Percentiles rank a stretch among this genome's conserved stretches.
Evolutionary conservation across 1,140 invertebrate genomes (phyloP).

Genomic region (Drosophila melanogaster): DNA sequence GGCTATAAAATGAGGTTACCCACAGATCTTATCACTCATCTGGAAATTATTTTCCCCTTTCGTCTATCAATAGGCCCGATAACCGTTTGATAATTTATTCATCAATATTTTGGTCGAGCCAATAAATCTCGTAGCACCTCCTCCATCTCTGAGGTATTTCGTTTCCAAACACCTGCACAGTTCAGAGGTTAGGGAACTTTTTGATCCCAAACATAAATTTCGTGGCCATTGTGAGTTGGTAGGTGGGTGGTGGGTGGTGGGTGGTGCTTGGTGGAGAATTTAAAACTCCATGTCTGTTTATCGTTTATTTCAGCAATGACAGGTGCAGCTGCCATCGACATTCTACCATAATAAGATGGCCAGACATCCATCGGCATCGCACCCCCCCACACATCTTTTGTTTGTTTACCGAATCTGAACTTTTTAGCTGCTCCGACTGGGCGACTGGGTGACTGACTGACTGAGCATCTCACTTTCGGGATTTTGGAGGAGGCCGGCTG

Average conservation of each 20-base stretch:
- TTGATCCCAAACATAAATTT: conserved; percentile 58
- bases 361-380: background rate
- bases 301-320: conserved; percentile 75
- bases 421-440: conserved; percentile 51
- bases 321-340: conserved; percentile 75
- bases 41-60: conserved; percentile 19
- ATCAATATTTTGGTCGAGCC: conserved; percentile 48
- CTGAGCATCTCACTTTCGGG: conserved; percentile 40
- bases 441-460: conserved; percentile 37
- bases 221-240: conserved; percentile 55
- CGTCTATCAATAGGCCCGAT: conserved; percentile 21
- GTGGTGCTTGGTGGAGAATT: conserved; percentile 3
- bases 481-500: conserved; percentile 51
- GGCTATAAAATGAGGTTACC: conserved; percentile 20
- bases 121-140: conserved; percentile 56
- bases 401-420: conserved; percentile 79
- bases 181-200: conserved; percentile 70
- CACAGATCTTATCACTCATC: conserved; percentile 18
- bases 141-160: conserved; percentile 38
- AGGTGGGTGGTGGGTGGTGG: conserved; percentile 1
- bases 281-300: conserved; percentile 55
- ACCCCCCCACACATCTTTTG: conserved; percentile 19
- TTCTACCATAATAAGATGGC: conserved; percentile 46
- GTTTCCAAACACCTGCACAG: conserved; percentile 52
- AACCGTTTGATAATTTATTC: conserved; percentile 46